phyloP scores from a whole-genome alignment of 2,888 invertebrate genomes.

The Eupithecia abbreviata region DNA sequence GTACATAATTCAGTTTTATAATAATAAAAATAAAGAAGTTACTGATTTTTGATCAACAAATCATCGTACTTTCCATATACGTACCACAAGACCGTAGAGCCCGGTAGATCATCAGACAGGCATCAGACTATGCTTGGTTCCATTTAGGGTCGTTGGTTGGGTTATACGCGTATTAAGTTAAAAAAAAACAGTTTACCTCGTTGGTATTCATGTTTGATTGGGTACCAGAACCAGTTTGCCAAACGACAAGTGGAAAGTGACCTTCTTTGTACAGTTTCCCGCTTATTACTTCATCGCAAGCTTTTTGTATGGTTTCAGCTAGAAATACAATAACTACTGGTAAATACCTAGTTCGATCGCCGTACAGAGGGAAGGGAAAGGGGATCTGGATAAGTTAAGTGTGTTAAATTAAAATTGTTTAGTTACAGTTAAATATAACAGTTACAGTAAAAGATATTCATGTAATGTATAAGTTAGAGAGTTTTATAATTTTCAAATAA shows the following conservation, averaged over 20 bases:
- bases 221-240: slow-evolving; percentile 99
- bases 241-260: slow-evolving; percentile 98
- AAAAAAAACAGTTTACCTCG: slow-evolving; percentile 84
- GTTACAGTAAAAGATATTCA: no score
- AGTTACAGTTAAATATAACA: no score
- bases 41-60: no score
- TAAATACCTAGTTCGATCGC: neutral
- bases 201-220: slow-evolving; percentile 99
- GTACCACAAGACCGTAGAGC: neutral
- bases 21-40: no score
- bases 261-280: slow-evolving; percentile 94
- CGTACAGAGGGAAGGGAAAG: neutral
- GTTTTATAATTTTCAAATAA: no score
- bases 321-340: slow-evolving; percentile 30
- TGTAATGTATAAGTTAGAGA: no score
- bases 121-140: neutral
- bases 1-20: no score
- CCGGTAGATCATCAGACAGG: neutral
- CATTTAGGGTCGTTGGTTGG: neutral
- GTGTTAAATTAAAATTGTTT: no score
- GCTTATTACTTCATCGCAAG: slow-evolving; percentile 96
- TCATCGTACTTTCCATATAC: no score
- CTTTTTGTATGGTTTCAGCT: slow-evolving; percentile 94
- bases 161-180: neutral
- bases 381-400: no score